Percentiles rank a stretch among this genome's conserved stretches.
phyloP scores from a whole-genome alignment of 2,113 vertebrate genomes.

The Nannospalax galili region DNA sequence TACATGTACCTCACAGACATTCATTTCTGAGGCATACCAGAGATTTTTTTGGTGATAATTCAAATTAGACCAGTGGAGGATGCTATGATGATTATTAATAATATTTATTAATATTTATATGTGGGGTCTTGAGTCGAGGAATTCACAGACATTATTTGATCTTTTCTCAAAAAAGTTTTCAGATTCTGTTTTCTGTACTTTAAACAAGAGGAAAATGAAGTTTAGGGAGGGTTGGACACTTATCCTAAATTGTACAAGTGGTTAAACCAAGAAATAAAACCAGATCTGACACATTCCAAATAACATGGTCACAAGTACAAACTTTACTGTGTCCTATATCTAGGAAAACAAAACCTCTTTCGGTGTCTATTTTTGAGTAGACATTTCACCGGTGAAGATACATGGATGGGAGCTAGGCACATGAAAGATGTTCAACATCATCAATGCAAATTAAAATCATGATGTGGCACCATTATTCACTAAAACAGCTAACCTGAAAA shows the following conservation, averaged over 20 bases:
- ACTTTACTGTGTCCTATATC: neutral
- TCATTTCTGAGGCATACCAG: neutral
- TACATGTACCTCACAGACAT: neutral
- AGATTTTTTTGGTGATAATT: neutral
- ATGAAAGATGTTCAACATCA: neutral
- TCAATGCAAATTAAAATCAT: neutral
- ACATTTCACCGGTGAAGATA: neutral
- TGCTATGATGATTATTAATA: neutral
- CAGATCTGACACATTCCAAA: constrained; percentile 21
- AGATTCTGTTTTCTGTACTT: constrained; percentile 18
- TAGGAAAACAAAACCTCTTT: neutral
- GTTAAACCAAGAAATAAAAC: neutral
- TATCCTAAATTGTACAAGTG: neutral
- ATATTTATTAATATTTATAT: neutral
- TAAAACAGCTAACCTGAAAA: neutral
- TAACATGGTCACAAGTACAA: neutral
- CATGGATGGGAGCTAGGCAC: neutral
- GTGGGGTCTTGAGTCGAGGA: neutral
- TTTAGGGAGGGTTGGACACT: neutral
- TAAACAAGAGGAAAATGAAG: constrained; percentile 25
- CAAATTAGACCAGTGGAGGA: neutral
- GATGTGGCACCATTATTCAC: neutral
- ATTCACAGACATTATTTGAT: neutral
- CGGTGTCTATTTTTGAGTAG: neutral
- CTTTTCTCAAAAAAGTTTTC: neutral